These are phyloP conservation scores for Chymomyza caudatula DNA, from an alignment of 2,888 invertebrate species.

Conservation along the genomic window DNA sequence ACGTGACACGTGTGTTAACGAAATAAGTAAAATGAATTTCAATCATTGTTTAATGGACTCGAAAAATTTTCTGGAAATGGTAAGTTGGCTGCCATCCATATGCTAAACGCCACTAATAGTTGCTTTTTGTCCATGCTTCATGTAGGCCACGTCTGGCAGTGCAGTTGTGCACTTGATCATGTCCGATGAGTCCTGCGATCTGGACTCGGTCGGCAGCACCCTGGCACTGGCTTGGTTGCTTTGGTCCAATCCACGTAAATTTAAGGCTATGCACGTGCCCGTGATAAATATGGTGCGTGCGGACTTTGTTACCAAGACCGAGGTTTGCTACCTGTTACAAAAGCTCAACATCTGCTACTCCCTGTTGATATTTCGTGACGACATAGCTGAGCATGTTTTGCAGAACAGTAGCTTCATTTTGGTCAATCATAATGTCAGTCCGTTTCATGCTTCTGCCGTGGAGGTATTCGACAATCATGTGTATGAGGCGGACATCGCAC, in stretches of 20 bases:
- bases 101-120: no score
- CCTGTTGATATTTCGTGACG: slow-evolving; percentile 51
- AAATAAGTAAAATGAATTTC: no score
- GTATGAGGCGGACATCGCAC: slow-evolving; percentile 25
- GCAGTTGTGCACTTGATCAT: slow-evolving; percentile 16
- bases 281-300: slow-evolving; percentile 42
- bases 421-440: slow-evolving; percentile 49
- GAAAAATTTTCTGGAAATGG: no score
- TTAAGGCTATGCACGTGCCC: no score
- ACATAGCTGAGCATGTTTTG: slow-evolving; percentile 32
- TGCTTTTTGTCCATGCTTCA: no score
- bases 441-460: slow-evolving; percentile 35
- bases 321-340: slow-evolving; percentile 29
- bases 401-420: slow-evolving; percentile 35
- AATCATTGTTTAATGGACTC: no score
- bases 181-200: slow-evolving; percentile 43
- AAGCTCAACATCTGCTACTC: slow-evolving; percentile 11
- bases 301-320: slow-evolving; percentile 39
- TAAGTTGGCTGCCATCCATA: no score
- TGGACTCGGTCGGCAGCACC: slow-evolving; percentile 50
- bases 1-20: no score
- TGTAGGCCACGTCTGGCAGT: background rate
- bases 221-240: slow-evolving; percentile 38
- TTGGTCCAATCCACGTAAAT: slow-evolving; percentile 23
- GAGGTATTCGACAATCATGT: slow-evolving; percentile 42